Conservation (phyloP, 2,888 invertebrate genomes). For the Apomyelois bistriatella region DNA sequence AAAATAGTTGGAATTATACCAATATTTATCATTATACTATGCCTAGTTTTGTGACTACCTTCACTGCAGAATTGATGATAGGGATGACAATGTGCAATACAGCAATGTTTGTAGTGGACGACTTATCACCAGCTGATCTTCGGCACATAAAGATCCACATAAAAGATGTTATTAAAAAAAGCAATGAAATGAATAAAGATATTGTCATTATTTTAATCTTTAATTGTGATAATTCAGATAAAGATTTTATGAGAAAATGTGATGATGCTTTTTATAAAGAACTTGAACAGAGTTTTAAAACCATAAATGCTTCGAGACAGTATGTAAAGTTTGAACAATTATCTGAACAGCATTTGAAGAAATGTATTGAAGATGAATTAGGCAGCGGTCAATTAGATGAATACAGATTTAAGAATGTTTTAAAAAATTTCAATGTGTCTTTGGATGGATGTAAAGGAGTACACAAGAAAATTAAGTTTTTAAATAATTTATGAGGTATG, state of each 20-base stretch:
- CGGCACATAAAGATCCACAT: conserved; percentile 39
- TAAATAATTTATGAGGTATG: conserved; percentile 42
- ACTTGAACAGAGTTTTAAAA: conserved; percentile 37
- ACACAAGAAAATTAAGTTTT: conserved; percentile 58
- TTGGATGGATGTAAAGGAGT: conserved; percentile 73
- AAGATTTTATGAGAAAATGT: conserved; percentile 42
- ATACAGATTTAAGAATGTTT: conserved; percentile 36
- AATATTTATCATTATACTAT: conserved; percentile 69
- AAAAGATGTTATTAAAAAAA: conserved; percentile 45
- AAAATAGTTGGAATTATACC: conserved; percentile 41
- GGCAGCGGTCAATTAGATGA: conserved; percentile 31
- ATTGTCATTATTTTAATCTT: conserved; percentile 59
- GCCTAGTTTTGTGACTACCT: conserved; percentile 53
- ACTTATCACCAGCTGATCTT: conserved; percentile 42
- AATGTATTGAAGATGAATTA: conserved; percentile 58
- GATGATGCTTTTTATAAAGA: conserved; percentile 36
- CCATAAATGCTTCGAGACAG: conserved; percentile 41
- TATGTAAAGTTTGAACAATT: conserved; percentile 54
- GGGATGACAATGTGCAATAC: conserved; percentile 56
- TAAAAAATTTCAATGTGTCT: conserved; percentile 60
- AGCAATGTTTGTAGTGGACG: conserved; percentile 59
- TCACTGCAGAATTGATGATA: conserved; percentile 51
- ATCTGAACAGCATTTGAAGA: conserved; percentile 42
- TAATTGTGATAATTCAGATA: conserved; percentile 48
- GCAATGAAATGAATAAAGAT: conserved; percentile 44